phyloP scores from a whole-genome alignment of 2,113 vertebrate species.

The Platysteira castanea region DNA sequence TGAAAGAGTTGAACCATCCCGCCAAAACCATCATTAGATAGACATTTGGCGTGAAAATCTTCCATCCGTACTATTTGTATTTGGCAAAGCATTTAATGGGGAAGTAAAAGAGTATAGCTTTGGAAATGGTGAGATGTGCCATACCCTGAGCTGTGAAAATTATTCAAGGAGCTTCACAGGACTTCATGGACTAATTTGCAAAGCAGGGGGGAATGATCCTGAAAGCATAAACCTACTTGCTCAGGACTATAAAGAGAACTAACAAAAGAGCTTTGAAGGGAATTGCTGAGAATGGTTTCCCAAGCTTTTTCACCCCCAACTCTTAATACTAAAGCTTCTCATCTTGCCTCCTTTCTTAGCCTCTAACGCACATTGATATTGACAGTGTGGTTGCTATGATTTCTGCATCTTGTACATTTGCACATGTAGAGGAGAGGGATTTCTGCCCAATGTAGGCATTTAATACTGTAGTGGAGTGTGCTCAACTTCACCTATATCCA shows the following conservation, averaged over 20 bases:
- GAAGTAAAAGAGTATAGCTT: background rate
- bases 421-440: background rate
- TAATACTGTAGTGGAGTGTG: background rate
- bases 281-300: background rate
- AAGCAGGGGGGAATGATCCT: background rate
- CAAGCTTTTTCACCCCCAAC: background rate
- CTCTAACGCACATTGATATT: background rate
- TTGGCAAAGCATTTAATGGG: background rate
- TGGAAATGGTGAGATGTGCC: conserved; percentile 1
- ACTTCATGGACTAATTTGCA: conserved; percentile 13
- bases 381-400: background rate
- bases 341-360: background rate
- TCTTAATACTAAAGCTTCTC: background rate
- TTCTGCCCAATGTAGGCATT: background rate
- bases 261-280: background rate
- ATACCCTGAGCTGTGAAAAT: background rate
- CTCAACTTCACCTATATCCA: background rate
- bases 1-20: background rate
- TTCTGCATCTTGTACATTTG: background rate
- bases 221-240: background rate
- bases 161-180: conserved; percentile 8
- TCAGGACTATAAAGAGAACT: background rate
- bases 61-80: background rate
- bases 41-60: background rate
- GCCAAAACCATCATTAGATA: background rate